Conservation (phyloP, 2,113 vertebrate species). For the Morone chrysops region DNA sequence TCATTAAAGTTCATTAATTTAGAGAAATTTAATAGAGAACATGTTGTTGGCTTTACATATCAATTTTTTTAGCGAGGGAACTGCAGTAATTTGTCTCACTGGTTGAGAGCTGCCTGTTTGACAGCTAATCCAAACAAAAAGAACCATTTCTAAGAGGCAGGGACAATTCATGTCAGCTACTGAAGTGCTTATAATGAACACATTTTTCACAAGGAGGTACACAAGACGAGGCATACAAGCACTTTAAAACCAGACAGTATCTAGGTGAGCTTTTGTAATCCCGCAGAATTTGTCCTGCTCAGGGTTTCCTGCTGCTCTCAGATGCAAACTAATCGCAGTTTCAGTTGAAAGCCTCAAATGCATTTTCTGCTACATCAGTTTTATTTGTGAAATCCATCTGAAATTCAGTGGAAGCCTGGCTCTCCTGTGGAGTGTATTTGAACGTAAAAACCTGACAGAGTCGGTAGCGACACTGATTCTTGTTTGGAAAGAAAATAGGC, state of each 20-base stretch:
- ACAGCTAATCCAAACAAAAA: constrained; percentile 7
- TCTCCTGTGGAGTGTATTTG: constrained; percentile 17
- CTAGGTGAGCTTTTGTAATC: neutral
- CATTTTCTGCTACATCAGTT: constrained; percentile 37
- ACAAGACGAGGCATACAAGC: neutral
- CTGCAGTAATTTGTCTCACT: neutral
- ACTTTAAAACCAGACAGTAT: neutral
- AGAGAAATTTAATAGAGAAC: neutral
- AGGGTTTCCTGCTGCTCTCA: neutral
- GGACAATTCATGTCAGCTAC: neutral
- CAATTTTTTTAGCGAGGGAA: neutral
- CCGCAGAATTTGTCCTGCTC: constrained; percentile 3
- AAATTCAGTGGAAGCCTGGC: neutral
- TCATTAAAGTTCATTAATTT: constrained; percentile 49
- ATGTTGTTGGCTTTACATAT: neutral
- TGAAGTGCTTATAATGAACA: constrained; percentile 7
- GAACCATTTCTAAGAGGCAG: neutral
- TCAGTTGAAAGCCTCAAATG: constrained; percentile 17
- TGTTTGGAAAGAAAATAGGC: neutral
- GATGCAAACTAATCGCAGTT: constrained; percentile 13
- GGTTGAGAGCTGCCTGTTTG: constrained; percentile 1
- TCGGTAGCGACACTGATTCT: neutral
- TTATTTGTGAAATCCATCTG: constrained; percentile 33
- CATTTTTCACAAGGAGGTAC: neutral
- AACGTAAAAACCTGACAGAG: constrained; percentile 3